Percentiles rank a stretch among this genome's conserved stretches.
Conservation (phyloP, 1,140 invertebrate genomes). For the Ditylenchus dipsaci region DNA sequence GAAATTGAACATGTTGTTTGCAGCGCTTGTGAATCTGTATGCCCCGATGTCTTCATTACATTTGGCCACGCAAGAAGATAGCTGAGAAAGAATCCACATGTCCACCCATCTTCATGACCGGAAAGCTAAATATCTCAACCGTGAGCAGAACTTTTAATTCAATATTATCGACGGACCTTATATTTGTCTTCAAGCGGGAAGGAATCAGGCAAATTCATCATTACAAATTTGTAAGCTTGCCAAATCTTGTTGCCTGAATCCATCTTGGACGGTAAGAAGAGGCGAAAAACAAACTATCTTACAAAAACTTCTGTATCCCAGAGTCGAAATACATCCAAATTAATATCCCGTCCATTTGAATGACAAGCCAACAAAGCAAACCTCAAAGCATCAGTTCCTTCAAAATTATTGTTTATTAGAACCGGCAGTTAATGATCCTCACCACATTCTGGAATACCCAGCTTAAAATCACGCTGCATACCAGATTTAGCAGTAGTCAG, state of each 20-base stretch:
- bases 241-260: constrained; percentile 85
- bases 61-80: constrained; percentile 71
- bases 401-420: too few species aligned
- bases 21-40: constrained; percentile 83
- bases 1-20: constrained; percentile 86
- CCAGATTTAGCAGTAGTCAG: constrained; percentile 63
- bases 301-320: constrained; percentile 92
- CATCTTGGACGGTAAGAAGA: neutral
- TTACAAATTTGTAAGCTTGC: constrained; percentile 92
- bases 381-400: constrained; percentile 80
- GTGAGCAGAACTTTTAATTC: neutral
- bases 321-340: constrained; percentile 90
- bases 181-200: constrained; percentile 48
- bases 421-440: constrained; percentile 55
- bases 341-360: constrained; percentile 80
- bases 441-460: constrained; percentile 97
- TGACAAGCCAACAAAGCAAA: constrained; percentile 91
- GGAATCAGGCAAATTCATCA: constrained; percentile 59
- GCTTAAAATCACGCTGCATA: constrained; percentile 88
- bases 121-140: constrained; percentile 46
- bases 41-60: constrained; percentile 75
- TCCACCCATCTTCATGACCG: constrained; percentile 67
- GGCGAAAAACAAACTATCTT: neutral
- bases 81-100: constrained; percentile 84
- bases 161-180: constrained; percentile 21